Percentiles rank a stretch among this genome's conserved stretches.
These are phyloP conservation scores for Arctia plantaginis DNA, from an alignment of 2,888 invertebrate genomes.

Conservation along the genomic window DNA sequence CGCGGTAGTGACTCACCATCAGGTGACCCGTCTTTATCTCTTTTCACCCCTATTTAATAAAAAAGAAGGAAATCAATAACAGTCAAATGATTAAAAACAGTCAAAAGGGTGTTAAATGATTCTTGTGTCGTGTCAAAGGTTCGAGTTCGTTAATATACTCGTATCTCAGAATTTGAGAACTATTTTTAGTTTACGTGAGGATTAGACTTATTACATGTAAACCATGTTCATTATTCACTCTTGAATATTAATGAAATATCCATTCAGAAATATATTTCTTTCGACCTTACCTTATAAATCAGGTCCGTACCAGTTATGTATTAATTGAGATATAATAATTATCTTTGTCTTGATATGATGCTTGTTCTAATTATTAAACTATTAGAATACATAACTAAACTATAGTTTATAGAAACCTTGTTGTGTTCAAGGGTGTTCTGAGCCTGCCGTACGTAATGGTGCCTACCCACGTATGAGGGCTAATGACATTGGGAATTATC, in stretches of 20 bases:
- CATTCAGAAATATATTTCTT: not conserved
- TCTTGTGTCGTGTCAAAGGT: not conserved
- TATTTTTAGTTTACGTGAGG: not conserved
- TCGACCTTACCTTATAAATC: not conserved
- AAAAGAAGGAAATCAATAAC: too few species aligned
- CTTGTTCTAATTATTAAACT: not conserved
- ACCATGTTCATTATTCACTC: too few species aligned
- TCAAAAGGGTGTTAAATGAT: too few species aligned
- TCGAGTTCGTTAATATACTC: not conserved
- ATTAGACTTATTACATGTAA: too few species aligned
- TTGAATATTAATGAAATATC: not conserved
- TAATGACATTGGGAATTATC: slow-evolving; percentile 16
- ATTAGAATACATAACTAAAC: not conserved
- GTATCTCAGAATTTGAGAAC: not conserved
- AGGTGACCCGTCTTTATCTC: too few species aligned
- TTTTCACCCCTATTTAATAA: too few species aligned
- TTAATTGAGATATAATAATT: not conserved
- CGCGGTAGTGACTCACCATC: too few species aligned
- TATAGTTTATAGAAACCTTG: not conserved
- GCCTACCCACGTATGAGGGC: not conserved
- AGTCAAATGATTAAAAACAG: too few species aligned
- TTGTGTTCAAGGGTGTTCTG: not conserved
- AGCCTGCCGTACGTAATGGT: not conserved
- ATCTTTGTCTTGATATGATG: not conserved
- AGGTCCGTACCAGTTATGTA: not conserved